These are phyloP conservation scores for Charanyca ferruginea DNA, from an alignment of 2,888 invertebrate species.

Conservation along the genomic window DNA sequence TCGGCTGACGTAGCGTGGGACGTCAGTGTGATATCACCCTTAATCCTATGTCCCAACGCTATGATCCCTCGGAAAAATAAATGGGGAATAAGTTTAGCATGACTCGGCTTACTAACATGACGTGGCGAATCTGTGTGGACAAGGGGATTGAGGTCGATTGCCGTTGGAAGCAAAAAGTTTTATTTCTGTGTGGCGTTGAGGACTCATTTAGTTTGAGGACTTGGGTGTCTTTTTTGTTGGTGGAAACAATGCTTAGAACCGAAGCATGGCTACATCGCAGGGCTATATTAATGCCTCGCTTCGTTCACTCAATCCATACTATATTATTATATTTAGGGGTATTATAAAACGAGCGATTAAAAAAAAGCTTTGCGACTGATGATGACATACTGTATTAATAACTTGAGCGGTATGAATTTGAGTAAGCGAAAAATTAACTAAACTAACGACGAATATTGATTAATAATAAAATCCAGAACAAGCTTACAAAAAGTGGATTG, in stretches of 20 bases:
- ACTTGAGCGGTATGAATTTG: no score
- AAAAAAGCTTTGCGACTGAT: no score
- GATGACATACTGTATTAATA: no score
- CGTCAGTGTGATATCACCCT: slow-evolving; percentile 44
- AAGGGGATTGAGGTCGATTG: slow-evolving; percentile 30
- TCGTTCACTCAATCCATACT: neutral
- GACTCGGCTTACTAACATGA: slow-evolving; percentile 49
- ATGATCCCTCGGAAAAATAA: slow-evolving; percentile 56
- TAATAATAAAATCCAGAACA: no score
- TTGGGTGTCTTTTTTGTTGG: slow-evolving; percentile 18
- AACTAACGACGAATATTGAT: no score
- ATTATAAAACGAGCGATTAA: no score
- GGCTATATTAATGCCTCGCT: no score
- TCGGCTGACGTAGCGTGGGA: slow-evolving; percentile 29
- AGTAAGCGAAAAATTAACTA: no score
- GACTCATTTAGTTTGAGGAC: slow-evolving; percentile 18
- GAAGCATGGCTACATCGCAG: neutral
- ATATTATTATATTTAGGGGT: no score
- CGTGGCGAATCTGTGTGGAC: slow-evolving; percentile 49
- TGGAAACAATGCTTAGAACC: neutral
- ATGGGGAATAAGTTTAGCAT: slow-evolving; percentile 54
- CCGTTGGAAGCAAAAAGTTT: slow-evolving; percentile 29
- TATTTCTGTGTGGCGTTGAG: slow-evolving; percentile 26
- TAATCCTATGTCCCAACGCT: slow-evolving; percentile 46
- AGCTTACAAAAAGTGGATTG: no score